A percentile compares a stretch with the other conserved stretches of the same genome.
Evolutionary conservation across 2,797 vertebrate species (phyloP).

Genomic region (Saxicola maurus): DNA sequence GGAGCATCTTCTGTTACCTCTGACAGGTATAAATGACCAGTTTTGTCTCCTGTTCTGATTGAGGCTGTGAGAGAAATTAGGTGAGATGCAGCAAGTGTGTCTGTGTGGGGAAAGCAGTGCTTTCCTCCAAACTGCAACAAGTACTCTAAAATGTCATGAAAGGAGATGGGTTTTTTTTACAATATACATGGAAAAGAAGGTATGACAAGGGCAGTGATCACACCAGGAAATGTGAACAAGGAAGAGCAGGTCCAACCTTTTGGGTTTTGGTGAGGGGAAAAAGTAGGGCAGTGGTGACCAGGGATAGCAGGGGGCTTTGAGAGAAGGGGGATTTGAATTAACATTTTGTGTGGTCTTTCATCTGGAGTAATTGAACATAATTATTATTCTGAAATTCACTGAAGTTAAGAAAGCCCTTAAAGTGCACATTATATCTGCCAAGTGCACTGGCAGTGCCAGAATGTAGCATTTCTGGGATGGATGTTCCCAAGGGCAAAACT

Average conservation of each 20-base stretch:
- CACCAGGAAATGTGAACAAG: background rate
- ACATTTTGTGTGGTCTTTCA: background rate
- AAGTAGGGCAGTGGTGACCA: background rate
- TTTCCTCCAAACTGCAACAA: background rate
- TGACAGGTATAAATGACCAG: background rate
- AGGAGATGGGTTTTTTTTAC: background rate
- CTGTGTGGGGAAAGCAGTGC: background rate
- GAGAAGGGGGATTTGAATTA: background rate
- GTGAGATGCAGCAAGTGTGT: background rate
- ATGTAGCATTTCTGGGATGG: background rate
- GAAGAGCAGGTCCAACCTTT: background rate
- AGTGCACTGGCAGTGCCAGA: background rate
- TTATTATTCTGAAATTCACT: slow-evolving; percentile 4
- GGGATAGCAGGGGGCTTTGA: background rate
- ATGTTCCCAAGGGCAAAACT: background rate
- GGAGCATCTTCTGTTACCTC: background rate
- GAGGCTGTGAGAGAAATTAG: background rate
- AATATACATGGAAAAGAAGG: background rate
- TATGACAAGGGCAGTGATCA: accelerated
- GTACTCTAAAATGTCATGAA: background rate
- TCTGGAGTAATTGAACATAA: slow-evolving; percentile 17
- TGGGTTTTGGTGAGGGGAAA: background rate
- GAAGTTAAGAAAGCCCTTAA: background rate
- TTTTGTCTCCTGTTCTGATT: background rate
- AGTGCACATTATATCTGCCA: background rate